Evolutionary conservation across 2,888 invertebrate species (phyloP), one percentile per base, ranked within the genome.

Genomic region (Ypsolopha scabrella): DNA sequence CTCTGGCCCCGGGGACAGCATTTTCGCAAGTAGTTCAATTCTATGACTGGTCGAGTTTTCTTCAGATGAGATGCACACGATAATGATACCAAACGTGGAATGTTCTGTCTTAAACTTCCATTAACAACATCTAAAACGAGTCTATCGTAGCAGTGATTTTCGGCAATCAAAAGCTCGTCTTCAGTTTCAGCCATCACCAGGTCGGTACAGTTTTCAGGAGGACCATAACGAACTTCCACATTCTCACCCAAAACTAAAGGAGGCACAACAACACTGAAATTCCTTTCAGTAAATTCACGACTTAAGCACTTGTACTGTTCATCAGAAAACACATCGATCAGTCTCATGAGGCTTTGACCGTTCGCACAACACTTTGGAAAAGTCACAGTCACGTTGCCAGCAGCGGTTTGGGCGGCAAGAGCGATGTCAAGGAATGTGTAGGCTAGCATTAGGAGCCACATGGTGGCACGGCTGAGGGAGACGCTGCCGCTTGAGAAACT

Each of bases 331-430:
- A 58, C 56, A 50, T 69, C 65, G 45, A 58, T 59, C 54, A 75
- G 61, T 69, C 71, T 79, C 51, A 78, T 55, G 46, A 87, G 70
- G 61, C 71, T 75, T 55, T 77, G 60, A 55, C 60, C 60, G 44
- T 62, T 63, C 3, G 67, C 63, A 62, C 87, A 87, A 61, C 87
- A 87, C 67, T 85, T 87, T 51, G 70, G 71, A 61, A 85, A 80
- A 60, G 67, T 60, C 51, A 60, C 56, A 38, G 57, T 55, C 57
- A 67, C 63, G 47, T 63, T 62, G 60, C 58, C 55, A 39, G 51
- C 52, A 51, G 56, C 60, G 61, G 61, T 60, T 46, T 56, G 60
- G 58, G 57, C 63, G 10, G 56, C 52, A 48, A 55, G 41, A 57
- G 64, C 58, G 58, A 58, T 51, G 69, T 56, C 55, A 70, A 63